These are phyloP conservation scores for Catocala sponsa DNA, from an alignment of 2,888 invertebrate genomes.

Conservation along the genomic window DNA sequence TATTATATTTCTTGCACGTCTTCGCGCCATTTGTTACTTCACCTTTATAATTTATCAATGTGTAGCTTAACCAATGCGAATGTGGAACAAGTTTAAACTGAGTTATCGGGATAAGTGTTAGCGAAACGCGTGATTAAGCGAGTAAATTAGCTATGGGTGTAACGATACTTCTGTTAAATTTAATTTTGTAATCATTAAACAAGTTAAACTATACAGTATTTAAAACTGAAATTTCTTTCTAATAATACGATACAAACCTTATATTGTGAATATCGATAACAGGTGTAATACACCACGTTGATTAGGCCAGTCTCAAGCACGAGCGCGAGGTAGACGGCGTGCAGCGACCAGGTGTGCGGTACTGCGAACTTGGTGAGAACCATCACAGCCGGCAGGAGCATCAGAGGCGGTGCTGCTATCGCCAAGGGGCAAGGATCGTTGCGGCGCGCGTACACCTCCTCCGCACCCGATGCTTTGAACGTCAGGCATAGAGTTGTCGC, in stretches of 20 bases:
- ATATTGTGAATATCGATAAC: conserved; percentile 70
- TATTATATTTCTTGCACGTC: no score
- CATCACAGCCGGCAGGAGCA: conserved; percentile 79
- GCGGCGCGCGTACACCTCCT: conserved; percentile 70
- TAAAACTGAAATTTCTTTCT: no score
- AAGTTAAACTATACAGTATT: no score
- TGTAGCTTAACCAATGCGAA: no score
- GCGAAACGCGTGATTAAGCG: no score
- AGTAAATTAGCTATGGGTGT: no score
- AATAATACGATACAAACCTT: conserved; percentile 60
- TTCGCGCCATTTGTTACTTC: no score
- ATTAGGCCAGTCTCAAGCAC: conserved; percentile 73
- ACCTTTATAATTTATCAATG: no score
- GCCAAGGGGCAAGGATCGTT: conserved; percentile 74
- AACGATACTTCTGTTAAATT: no score
- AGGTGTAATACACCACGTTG: conserved; percentile 73
- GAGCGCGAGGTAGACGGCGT: conserved; percentile 73
- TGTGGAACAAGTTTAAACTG: no score
- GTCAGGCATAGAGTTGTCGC: conserved; percentile 78
- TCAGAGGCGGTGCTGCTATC: conserved; percentile 75
- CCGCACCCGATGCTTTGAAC: conserved; percentile 73
- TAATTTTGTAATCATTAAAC: no score
- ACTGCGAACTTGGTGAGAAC: conserved; percentile 73
- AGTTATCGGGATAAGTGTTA: no score
- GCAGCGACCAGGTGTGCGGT: conserved; percentile 70